Conservation (phyloP, 2,888 invertebrate species). For the Tanaodytes sp. region DNA sequence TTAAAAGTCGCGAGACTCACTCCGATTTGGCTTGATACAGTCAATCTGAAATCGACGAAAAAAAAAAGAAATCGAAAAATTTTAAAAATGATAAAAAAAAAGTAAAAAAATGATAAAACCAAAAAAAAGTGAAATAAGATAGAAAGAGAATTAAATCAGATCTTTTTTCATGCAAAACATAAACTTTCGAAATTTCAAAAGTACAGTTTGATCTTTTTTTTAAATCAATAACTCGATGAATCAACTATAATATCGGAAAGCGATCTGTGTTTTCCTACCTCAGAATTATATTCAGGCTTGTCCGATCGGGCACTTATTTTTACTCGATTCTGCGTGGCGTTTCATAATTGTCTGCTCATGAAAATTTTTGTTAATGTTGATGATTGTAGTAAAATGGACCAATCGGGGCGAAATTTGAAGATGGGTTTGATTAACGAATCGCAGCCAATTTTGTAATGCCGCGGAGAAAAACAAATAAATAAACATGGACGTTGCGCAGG, state of each 20-base stretch:
- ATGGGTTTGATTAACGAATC: constrained; percentile 15
- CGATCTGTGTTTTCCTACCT: too few species aligned
- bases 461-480: constrained; percentile 6
- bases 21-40: constrained; percentile 10
- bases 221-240: constrained; percentile 1
- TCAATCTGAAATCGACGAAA: constrained; percentile 1
- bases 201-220: constrained; percentile 19
- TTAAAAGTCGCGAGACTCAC: constrained; percentile 28
- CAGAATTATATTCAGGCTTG: too few species aligned
- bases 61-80: constrained; percentile 16
- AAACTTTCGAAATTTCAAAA: constrained; percentile 25
- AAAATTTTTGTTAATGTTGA: constrained; percentile 23
- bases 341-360: constrained; percentile 11
- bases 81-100: constrained; percentile 18
- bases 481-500: constrained; percentile 20
- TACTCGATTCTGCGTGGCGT: not conserved
- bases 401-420: constrained; percentile 9
- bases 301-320: too few species aligned
- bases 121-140: constrained; percentile 16
- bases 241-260: constrained; percentile 9
- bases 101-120: constrained; percentile 3
- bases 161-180: constrained; percentile 22
- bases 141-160: constrained; percentile 28
- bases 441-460: constrained; percentile 8
- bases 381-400: constrained; percentile 10